A percentile compares a stretch with the other conserved stretches of the same genome.
These are phyloP conservation scores for Sphyrna mokarran DNA, from an alignment of 2,113 vertebrate genomes.

Conservation along the genomic window DNA sequence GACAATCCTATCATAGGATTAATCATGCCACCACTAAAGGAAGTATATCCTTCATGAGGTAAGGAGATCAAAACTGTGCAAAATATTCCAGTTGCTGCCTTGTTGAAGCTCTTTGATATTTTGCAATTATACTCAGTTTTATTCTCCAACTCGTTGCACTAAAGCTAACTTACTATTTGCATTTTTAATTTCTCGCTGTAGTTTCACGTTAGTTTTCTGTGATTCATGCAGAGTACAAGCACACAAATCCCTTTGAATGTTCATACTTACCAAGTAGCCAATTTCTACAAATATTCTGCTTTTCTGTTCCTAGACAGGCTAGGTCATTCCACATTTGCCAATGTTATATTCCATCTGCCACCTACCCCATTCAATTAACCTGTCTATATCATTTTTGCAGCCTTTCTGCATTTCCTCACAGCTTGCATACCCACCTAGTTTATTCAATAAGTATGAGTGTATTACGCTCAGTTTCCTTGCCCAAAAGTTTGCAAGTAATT, in stretches of 20 bases:
- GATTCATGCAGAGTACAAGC: not conserved
- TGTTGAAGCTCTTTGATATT: not conserved
- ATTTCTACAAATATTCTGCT: not conserved
- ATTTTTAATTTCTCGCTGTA: not conserved
- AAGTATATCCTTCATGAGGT: not conserved
- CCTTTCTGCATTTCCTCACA: no score
- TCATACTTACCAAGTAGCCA: not conserved
- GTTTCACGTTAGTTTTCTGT: not conserved
- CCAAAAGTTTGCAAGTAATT: no score
- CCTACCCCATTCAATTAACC: not conserved
- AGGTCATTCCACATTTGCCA: not conserved
- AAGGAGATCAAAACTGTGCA: not conserved
- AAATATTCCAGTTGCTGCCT: not conserved
- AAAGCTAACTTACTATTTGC: not conserved
- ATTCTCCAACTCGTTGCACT: not conserved
- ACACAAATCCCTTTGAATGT: not conserved
- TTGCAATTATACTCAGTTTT: no score
- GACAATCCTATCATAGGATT: not conserved
- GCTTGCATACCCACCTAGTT: no score
- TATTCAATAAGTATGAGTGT: no score
- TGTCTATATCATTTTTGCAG: no score
- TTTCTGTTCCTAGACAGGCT: not conserved
- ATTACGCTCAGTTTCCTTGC: no score
- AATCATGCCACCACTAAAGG: not conserved
- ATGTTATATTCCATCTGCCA: not conserved